phyloP scores from a whole-genome alignment of 2,113 vertebrate species.

The Benthochromis sp. region DNA sequence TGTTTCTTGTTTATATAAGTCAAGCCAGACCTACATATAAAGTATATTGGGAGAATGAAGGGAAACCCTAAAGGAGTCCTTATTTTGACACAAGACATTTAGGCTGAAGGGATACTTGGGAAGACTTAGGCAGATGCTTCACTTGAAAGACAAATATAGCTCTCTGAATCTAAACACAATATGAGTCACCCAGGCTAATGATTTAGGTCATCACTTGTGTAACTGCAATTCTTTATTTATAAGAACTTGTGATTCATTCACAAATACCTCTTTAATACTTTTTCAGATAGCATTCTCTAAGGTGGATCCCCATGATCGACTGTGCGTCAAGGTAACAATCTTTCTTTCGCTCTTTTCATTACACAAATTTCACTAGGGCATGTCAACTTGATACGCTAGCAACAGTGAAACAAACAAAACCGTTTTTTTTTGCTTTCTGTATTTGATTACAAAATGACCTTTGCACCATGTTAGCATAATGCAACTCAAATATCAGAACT shows the following conservation, averaged over 20 bases:
- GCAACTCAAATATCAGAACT: neutral
- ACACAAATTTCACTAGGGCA: neutral
- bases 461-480: neutral
- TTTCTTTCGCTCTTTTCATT: neutral
- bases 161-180: neutral
- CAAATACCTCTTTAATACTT: neutral
- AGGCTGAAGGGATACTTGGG: neutral
- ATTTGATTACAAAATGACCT: neutral
- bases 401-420: neutral
- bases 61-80: neutral
- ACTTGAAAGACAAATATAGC: neutral
- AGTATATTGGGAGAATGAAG: neutral
- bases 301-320: slow-evolving; percentile 79
- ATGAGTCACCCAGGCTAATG: neutral
- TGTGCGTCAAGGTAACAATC: slow-evolving; percentile 83
- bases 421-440: neutral
- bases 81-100: neutral
- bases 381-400: neutral
- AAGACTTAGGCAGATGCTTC: neutral
- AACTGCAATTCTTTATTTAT: neutral
- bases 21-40: neutral
- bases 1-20: neutral
- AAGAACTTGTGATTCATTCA: neutral
- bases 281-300: slow-evolving; percentile 72
- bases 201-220: neutral